phyloP scores from a whole-genome alignment of 2,113 vertebrate species.

The Rallus limicola region DNA sequence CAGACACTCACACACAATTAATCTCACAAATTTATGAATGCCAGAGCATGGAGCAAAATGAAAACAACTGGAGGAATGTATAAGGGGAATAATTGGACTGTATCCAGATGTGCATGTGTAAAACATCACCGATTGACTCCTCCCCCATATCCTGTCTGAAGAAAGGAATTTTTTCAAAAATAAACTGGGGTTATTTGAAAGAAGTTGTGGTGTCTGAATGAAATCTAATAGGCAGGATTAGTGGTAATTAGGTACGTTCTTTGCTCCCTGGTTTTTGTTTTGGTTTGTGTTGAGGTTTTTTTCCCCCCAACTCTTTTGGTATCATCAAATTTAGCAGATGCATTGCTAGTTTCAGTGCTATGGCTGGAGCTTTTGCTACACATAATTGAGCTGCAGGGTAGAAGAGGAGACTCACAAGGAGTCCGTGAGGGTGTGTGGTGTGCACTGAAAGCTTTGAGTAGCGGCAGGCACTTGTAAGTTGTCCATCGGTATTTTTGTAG shows the following conservation, averaged over 20 bases:
- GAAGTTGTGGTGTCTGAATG: slow-evolving; percentile 70
- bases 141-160: slow-evolving; percentile 79
- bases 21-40: slow-evolving; percentile 82
- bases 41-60: slow-evolving; percentile 81
- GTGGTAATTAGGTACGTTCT: slow-evolving; percentile 50
- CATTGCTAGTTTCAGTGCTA: not conserved
- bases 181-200: slow-evolving; percentile 76
- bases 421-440: not conserved
- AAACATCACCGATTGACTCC: slow-evolving; percentile 77
- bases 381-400: not conserved
- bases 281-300: not conserved
- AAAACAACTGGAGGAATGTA: slow-evolving; percentile 82
- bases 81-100: slow-evolving; percentile 77
- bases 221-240: slow-evolving; percentile 66
- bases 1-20: slow-evolving; percentile 78
- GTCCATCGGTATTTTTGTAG: not conserved
- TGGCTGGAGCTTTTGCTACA: not conserved
- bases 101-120: slow-evolving; percentile 81
- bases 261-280: not conserved
- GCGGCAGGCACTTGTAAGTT: not conserved
- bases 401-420: not conserved
- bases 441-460: not conserved
- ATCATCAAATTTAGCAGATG: slow-evolving; percentile 7
- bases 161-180: slow-evolving; percentile 74
- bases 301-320: not conserved